A percentile compares a stretch with the other conserved stretches of the same genome.
phyloP scores from a whole-genome alignment of 2,113 vertebrate genomes.

The Eudorcas thomsonii region DNA sequence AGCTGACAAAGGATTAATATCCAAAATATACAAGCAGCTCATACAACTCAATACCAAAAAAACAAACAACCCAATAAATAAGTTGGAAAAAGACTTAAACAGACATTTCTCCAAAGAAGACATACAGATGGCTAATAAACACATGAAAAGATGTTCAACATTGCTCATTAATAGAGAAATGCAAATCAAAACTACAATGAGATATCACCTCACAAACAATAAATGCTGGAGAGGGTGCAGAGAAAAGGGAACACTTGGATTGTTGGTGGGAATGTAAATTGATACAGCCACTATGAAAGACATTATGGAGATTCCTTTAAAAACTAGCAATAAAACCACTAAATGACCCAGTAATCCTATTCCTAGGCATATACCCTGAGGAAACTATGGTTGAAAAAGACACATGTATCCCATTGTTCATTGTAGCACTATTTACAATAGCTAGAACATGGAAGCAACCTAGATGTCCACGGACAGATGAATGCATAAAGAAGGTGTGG shows the following conservation, averaged over 20 bases:
- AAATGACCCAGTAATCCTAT: not conserved
- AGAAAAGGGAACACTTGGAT: not conserved
- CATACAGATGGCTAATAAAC: not conserved
- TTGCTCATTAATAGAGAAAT: not conserved
- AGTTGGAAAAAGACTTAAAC: not conserved
- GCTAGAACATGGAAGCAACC: not conserved
- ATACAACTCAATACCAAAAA: not conserved
- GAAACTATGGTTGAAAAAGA: not conserved
- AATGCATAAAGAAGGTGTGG: not conserved
- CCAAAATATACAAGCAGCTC: not conserved
- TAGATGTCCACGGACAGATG: not conserved
- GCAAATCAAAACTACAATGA: not conserved
- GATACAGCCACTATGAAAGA: not conserved
- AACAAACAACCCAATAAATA: not conserved
- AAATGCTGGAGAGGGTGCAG: not conserved
- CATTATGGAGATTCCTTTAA: not conserved
- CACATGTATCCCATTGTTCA: not conserved
- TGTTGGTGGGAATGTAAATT: not conserved
- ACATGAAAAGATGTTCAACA: not conserved
- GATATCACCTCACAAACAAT: not conserved
- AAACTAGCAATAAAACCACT: not conserved
- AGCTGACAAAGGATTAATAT: not conserved
- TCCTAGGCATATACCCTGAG: not conserved
- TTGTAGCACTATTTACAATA: not conserved
- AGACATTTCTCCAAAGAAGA: not conserved